phyloP scores from a whole-genome alignment of 2,888 invertebrate genomes.

The Eulithis testata region DNA sequence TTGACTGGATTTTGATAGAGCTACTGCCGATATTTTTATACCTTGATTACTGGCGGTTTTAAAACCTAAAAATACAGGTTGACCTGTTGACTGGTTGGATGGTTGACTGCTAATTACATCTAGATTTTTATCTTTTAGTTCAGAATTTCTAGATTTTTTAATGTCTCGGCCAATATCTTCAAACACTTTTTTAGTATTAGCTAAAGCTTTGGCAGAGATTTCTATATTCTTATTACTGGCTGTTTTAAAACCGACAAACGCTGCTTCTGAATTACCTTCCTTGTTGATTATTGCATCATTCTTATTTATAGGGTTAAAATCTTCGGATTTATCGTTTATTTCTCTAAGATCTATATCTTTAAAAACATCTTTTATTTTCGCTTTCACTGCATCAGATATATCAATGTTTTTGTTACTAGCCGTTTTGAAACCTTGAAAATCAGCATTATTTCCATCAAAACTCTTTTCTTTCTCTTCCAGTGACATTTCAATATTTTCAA shows the following conservation, averaged over 20 bases:
- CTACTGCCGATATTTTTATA: constrained; percentile 58
- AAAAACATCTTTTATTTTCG: constrained; percentile 49
- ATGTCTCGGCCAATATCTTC: constrained; percentile 45
- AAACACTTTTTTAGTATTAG: constrained; percentile 54
- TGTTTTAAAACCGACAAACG: constrained; percentile 52
- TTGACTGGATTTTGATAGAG: constrained; percentile 52
- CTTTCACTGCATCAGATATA: constrained; percentile 47
- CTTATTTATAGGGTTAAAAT: not conserved
- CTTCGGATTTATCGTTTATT: constrained; percentile 5
- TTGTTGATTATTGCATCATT: not conserved
- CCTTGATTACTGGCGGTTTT: constrained; percentile 67
- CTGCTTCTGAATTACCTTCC: not conserved
- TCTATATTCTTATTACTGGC: constrained; percentile 54
- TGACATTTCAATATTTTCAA: constrained; percentile 55
- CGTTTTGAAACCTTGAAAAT: constrained; percentile 52
- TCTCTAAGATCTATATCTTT: constrained; percentile 41
- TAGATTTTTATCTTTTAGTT: not conserved
- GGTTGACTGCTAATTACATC: not conserved
- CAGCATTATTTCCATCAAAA: not conserved
- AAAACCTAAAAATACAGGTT: constrained; percentile 52
- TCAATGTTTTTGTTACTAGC: constrained; percentile 58
- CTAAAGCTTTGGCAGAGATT: constrained; percentile 54
- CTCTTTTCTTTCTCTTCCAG: constrained; percentile 38
- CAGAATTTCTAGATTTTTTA: too few species aligned
- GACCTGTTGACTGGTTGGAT: constrained; percentile 20